Evolutionary conservation across 1,140 invertebrate species (phyloP), one percentile per base, ranked within the genome.

Genomic region (Coelopa frigida): DNA sequence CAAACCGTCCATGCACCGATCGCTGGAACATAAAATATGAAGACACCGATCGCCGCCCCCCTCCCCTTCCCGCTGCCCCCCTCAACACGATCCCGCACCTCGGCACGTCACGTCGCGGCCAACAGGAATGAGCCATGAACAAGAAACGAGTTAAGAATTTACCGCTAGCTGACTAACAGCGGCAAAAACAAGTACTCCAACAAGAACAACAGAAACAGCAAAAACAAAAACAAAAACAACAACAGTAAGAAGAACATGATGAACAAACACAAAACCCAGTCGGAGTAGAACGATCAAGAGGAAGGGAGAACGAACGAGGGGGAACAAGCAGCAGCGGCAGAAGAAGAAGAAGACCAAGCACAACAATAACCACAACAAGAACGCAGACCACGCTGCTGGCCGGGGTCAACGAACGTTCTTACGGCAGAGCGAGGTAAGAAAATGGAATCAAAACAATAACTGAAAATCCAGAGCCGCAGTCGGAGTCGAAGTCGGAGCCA

Each of bases 381-480:
- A 48, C 49, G 52, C 53, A 46, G 41, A 53, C 20, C 23, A 8
- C 10, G 32, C n/a, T n/a, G n/a, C n/a, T n/a, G n/a, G n/a, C n/a
- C n/a, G 56, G 61, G 62, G 62, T 66, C 62, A 66, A 60, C 62
- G 62, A 65, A 65, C 62, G 62, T 65, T 65, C 62, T 66, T 66
- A 60, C 56, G 55, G 50, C 51, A 55, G 37, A 52, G 39, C 36
- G 41, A 39, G 37, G 35, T 55, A 66, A 62, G 66, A 66, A 57
- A 61, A 56, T 56, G 62, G 62, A 66, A 66, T 66, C 62, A 66
- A 66, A 66, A 66, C 62, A 66, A 58, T 55, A 55, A 58, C 62
- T 52, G 61, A 65, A 59, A 57, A 61, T 18, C 15, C 21, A 29
- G 18, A 46, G 31, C 37, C 27, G 27, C 8, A 29, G 8, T 14